Evolutionary conservation across 1,140 invertebrate species (phyloP).

Genomic region (Amphibalanus amphitrite): DNA sequence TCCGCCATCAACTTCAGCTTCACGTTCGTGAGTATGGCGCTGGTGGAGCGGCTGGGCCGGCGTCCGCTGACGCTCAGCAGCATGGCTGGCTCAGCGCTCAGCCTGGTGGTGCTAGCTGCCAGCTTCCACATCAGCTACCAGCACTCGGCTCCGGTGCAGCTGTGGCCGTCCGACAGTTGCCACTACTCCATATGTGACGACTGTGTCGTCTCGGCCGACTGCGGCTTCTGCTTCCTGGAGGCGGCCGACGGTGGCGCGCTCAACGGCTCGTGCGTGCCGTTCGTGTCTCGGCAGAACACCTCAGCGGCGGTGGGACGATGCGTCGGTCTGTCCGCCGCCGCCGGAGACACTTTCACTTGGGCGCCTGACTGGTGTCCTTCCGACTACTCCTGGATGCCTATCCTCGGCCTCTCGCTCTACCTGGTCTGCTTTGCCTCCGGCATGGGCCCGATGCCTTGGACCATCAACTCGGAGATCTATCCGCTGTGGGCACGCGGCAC

Average conservation of each 20-base stretch:
- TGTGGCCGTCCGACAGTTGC: not conserved
- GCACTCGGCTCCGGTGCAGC: not conserved
- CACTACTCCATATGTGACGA: not conserved
- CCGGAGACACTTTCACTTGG: not conserved
- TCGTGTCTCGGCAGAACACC: not conserved
- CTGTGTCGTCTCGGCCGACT: not conserved
- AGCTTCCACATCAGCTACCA: not conserved
- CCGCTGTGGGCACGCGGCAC: slow-evolving; percentile 40
- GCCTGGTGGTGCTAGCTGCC: not conserved
- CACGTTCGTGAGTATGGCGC: not conserved
- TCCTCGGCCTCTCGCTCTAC: slow-evolving; percentile 23
- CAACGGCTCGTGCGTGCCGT: not conserved
- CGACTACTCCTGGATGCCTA: not conserved
- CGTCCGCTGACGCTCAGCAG: not conserved
- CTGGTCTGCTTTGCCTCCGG: slow-evolving; percentile 37
- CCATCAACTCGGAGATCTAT: slow-evolving; percentile 44
- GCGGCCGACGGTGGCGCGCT: no score
- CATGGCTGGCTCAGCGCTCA: not conserved
- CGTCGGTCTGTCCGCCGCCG: no score
- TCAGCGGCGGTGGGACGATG: not conserved
- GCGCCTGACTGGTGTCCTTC: not conserved
- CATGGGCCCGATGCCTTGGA: slow-evolving; percentile 46
- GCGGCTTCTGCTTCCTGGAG: not conserved
- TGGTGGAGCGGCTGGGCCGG: not conserved
- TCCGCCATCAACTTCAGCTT: not conserved